phyloP scores from a whole-genome alignment of 1,140 invertebrate genomes.

The Polypedilum pembai region DNA sequence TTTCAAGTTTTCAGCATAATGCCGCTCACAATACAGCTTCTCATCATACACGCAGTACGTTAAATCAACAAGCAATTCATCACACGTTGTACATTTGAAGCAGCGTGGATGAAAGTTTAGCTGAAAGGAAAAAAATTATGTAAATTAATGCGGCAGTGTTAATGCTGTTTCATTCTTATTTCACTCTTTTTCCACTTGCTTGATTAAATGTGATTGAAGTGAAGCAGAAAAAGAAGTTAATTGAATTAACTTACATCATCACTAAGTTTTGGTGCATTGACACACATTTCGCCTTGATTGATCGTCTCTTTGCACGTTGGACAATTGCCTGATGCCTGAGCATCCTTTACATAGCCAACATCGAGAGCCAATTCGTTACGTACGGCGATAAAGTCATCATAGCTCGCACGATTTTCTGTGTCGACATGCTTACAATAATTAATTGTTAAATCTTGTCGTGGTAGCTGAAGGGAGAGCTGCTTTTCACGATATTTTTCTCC shows the following conservation, averaged over 20 bases:
- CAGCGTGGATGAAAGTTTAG: constrained; percentile 78
- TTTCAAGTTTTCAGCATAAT: constrained; percentile 88
- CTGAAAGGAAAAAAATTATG: constrained; percentile 38
- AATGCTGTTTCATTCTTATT: no score
- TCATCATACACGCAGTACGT: constrained; percentile 86
- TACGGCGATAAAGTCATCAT: constrained; percentile 83
- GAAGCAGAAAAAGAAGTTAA: neutral
- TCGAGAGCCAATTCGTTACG: constrained; percentile 92
- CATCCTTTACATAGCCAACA: constrained; percentile 55
- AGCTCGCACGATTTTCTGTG: constrained; percentile 62
- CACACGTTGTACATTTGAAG: constrained; percentile 76
- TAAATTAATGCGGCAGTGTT: no score
- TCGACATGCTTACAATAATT: constrained; percentile 84
- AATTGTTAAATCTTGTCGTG: constrained; percentile 87
- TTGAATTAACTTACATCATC: constrained; percentile 43
- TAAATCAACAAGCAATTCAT: constrained; percentile 82
- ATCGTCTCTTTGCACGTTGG: constrained; percentile 48
- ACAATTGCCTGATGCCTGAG: constrained; percentile 43
- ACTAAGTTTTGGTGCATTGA: constrained; percentile 48
- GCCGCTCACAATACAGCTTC: constrained; percentile 80
- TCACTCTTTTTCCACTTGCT: no score
- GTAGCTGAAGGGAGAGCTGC: constrained; percentile 81
- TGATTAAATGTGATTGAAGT: no score
- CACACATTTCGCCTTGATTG: constrained; percentile 46
- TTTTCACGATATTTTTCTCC: constrained; percentile 73